These are phyloP conservation scores for Plemyria rubiginata DNA, from an alignment of 2,888 invertebrate genomes.

Conservation along the genomic window DNA sequence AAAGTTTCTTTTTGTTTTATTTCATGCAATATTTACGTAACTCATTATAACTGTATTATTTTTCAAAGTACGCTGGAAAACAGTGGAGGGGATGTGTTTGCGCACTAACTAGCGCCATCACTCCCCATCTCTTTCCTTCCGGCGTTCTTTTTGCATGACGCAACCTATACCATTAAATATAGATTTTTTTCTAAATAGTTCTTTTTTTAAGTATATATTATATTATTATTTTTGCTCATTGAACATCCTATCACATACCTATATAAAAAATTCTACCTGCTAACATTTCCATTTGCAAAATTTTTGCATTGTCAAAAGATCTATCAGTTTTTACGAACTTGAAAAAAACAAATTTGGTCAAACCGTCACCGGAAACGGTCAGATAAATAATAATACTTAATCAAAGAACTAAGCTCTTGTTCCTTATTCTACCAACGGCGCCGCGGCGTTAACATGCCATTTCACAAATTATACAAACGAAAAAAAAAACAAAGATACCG, in stretches of 20 bases:
- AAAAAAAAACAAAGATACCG: constrained; percentile 67
- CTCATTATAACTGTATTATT: no score
- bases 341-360: constrained; percentile 8
- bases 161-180: no score
- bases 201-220: no score
- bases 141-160: no score
- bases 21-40: neutral
- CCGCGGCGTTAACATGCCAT: constrained; percentile 81
- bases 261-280: no score
- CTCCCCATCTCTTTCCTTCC: no score
- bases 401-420: constrained; percentile 9
- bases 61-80: no score
- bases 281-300: neutral
- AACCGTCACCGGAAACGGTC: constrained; percentile 66
- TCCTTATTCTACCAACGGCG: constrained; percentile 53
- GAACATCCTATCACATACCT: no score
- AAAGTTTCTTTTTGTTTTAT: constrained; percentile 18
- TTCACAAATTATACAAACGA: constrained; percentile 79
- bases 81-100: no score
- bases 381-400: constrained; percentile 61
- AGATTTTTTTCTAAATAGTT: no score
- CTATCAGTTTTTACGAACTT: neutral
- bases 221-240: no score
- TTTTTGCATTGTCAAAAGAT: neutral
- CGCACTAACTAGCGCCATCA: no score